Percentiles rank a stretch among this genome's conserved stretches.
These are phyloP conservation scores for Oryzias melastigma DNA, from an alignment of 2,113 vertebrate genomes.

Conservation along the genomic window DNA sequence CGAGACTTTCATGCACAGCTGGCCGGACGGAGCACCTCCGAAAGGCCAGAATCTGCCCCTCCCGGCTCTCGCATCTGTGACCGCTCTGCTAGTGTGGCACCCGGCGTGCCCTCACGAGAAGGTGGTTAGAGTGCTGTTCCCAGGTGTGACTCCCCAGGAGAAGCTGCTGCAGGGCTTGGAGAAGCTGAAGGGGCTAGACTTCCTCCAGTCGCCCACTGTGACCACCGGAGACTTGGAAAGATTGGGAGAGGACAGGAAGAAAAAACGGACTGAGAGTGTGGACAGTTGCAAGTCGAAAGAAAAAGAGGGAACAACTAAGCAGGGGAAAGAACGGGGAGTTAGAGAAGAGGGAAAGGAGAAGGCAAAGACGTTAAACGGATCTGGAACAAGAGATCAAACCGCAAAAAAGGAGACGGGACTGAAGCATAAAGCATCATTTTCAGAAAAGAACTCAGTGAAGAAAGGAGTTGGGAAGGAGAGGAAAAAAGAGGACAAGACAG, in stretches of 20 bases:
- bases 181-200: conserved; percentile 87
- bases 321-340: conserved; percentile 55
- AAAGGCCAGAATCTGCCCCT: conserved; percentile 75
- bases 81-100: conserved; percentile 91
- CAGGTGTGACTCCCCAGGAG: conserved; percentile 86
- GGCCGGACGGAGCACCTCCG: conserved; percentile 67
- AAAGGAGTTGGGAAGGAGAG: conserved; percentile 76
- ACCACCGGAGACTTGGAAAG: conserved; percentile 83
- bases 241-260: conserved; percentile 33
- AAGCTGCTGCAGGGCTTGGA: conserved; percentile 89
- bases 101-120: conserved; percentile 81
- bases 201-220: conserved; percentile 85
- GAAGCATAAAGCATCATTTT: conserved; percentile 60
- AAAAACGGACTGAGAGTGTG: conserved; percentile 78
- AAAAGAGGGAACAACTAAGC: conserved; percentile 62
- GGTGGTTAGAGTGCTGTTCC: conserved; percentile 70
- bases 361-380: conserved; percentile 70
- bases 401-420: conserved; percentile 67
- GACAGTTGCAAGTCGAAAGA: conserved; percentile 82
- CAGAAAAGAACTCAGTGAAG: conserved; percentile 67
- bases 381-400: conserved; percentile 57
- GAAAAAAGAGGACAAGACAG: conserved; percentile 74
- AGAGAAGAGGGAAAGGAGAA: conserved; percentile 71
- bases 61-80: conserved; percentile 80
- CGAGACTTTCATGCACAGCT: conserved; percentile 82